phyloP scores from a whole-genome alignment of 2,113 vertebrate genomes.

The Ursus arctos region DNA sequence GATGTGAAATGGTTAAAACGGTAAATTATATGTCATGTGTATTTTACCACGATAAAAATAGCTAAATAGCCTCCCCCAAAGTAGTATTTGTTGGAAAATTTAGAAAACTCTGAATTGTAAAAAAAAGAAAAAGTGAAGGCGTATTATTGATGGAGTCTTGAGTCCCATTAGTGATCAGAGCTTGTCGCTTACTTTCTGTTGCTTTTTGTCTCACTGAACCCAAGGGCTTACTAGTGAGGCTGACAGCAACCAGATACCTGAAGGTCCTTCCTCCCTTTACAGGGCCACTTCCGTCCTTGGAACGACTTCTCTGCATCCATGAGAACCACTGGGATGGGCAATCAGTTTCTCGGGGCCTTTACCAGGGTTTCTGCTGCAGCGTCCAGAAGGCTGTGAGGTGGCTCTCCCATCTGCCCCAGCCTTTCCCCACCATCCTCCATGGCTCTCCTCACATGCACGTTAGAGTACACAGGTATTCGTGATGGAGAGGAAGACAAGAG shows the following conservation, averaged over 20 bases:
- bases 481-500: background rate
- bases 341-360: background rate
- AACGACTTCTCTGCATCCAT: background rate
- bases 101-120: background rate
- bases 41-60: background rate
- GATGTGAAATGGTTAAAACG: background rate
- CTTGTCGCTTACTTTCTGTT: background rate
- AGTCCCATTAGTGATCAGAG: background rate
- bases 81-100: background rate
- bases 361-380: background rate
- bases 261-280: background rate
- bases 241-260: background rate
- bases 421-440: background rate
- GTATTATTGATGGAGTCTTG: background rate
- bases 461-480: background rate
- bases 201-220: background rate
- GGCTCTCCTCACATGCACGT: background rate
- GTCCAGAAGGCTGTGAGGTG: background rate
- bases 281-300: background rate
- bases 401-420: background rate
- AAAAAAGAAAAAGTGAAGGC: background rate
- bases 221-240: background rate
- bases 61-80: background rate
- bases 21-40: background rate
- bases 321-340: background rate